phyloP scores from a whole-genome alignment of 1,140 invertebrate genomes.

The Atta texana region DNA sequence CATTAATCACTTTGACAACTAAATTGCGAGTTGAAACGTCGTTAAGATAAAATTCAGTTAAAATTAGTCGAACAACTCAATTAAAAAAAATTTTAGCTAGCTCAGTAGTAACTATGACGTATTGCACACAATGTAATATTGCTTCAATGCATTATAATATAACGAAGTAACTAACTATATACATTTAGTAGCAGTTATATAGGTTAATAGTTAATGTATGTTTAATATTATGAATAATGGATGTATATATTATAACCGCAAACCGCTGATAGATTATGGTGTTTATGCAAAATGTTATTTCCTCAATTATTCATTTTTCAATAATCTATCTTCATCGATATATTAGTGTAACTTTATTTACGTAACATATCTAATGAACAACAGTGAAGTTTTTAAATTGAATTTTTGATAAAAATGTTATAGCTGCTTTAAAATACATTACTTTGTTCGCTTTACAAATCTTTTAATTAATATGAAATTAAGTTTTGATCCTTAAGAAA shows the following conservation, averaged over 20 bases:
- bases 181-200: constrained; percentile 23
- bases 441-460: neutral
- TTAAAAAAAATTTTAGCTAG: neutral
- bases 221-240: constrained; percentile 38
- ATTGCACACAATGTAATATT: constrained; percentile 14
- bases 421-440: neutral
- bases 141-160: neutral
- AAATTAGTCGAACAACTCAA: neutral
- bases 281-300: constrained; percentile 29
- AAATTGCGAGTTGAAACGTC: neutral
- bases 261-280: constrained; percentile 51
- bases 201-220: constrained; percentile 43
- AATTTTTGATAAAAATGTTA: constrained; percentile 7
- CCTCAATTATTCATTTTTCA: constrained; percentile 23
- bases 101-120: neutral
- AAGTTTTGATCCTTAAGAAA: neutral
- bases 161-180: neutral
- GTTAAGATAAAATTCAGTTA: constrained; percentile 24
- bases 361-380: neutral
- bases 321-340: constrained; percentile 35
- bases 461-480: neutral
- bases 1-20: constrained; percentile 18
- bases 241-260: constrained; percentile 31
- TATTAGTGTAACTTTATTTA: neutral
- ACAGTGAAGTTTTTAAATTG: neutral